These are phyloP conservation scores for Ditylenchus weischeri DNA, from an alignment of 2,888 invertebrate species.

Conservation along the genomic window DNA sequence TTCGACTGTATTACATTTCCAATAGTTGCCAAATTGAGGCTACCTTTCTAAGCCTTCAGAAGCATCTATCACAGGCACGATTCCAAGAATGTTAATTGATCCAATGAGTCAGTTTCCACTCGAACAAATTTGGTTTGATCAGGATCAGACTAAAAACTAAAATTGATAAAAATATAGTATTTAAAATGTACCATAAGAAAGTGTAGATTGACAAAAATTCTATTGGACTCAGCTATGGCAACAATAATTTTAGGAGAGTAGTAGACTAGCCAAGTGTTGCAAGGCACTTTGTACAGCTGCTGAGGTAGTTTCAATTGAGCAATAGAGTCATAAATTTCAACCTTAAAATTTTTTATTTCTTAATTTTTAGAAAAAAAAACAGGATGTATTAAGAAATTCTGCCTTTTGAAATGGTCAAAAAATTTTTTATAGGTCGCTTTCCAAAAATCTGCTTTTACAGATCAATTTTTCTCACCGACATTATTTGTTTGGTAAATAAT, in stretches of 20 bases:
- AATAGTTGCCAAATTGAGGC: conserved; percentile 15
- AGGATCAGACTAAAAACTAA: background rate
- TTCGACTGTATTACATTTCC: no score
- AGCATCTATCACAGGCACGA: background rate
- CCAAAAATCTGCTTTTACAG: no score
- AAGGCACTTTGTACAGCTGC: background rate
- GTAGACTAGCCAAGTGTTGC: conserved; percentile 1
- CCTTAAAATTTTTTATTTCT: background rate
- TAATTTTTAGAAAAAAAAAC: no score
- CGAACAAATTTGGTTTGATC: background rate
- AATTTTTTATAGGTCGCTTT: no score
- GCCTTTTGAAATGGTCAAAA: no score
- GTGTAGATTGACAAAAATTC: conserved; percentile 12
- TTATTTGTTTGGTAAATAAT: no score
- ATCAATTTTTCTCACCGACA: no score
- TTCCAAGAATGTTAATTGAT: background rate
- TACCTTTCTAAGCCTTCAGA: conserved; percentile 19
- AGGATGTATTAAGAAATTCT: no score
- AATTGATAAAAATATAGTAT: background rate
- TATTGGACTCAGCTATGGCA: background rate
- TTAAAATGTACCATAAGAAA: background rate
- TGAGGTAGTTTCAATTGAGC: background rate
- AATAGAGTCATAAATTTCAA: conserved; percentile 9
- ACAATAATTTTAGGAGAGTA: conserved; percentile 6
- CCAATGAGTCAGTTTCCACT: background rate